Evolutionary conservation across 2,888 invertebrate genomes (phyloP).

Genomic region (Sisyra nigra): DNA sequence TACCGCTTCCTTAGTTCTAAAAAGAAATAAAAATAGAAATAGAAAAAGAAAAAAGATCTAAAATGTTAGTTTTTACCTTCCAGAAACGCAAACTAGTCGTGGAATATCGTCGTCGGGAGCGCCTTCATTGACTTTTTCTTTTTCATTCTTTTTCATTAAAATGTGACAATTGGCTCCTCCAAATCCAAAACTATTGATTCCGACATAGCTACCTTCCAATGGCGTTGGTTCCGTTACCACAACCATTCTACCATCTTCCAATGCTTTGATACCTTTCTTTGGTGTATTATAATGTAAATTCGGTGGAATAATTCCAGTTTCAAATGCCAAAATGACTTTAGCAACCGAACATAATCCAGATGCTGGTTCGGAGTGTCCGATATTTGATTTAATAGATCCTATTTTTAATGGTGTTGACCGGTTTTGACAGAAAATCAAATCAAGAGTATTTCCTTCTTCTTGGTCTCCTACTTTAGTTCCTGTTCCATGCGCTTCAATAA

Average conservation of each 20-base stretch:
- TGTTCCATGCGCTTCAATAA: conserved; percentile 78
- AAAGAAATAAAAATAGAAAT: background rate
- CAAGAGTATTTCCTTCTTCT: conserved; percentile 73
- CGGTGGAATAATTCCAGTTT: conserved; percentile 63
- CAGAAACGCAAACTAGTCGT: conserved; percentile 56
- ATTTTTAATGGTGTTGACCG: conserved; percentile 63
- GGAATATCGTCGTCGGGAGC: conserved; percentile 48
- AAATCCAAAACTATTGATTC: conserved; percentile 85
- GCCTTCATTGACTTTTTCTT: conserved; percentile 43
- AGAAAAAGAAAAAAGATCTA: background rate
- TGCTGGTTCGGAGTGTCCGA: conserved; percentile 83
- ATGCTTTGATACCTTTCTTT: conserved; percentile 35
- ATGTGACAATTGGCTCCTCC: conserved; percentile 77
- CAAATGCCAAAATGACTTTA: conserved; percentile 58
- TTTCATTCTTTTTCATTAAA: conserved; percentile 41
- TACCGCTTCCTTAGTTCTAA: conserved; percentile 60
- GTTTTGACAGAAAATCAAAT: conserved; percentile 57
- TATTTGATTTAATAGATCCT: conserved; percentile 86
- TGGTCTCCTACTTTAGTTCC: conserved; percentile 80
- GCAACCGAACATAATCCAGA: conserved; percentile 69
- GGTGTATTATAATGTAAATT: conserved; percentile 59
- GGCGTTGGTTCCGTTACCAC: conserved; percentile 58
- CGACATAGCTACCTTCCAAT: conserved; percentile 60
- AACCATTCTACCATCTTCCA: conserved; percentile 42
- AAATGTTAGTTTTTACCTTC: conserved; percentile 23